Base-by-base conservation (phyloP, 2,113 vertebrate genomes). In the Oriolus oriolus region DNA sequence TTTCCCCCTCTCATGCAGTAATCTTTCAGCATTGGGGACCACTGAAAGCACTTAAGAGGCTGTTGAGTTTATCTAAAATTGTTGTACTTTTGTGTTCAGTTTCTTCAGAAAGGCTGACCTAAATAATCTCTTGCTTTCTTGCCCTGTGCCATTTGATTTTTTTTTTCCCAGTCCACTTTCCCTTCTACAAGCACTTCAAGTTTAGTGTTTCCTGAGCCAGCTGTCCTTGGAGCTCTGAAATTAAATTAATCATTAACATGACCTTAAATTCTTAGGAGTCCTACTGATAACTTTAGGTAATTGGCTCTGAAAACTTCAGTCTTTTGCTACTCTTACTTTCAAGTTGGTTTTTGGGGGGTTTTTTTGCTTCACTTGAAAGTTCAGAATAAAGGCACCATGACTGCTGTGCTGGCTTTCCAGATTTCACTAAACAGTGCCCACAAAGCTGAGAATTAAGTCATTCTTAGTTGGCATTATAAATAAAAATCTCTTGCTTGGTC, bases 101-200 rank as follows among this genome's bases (percentile, higher is more conserved):
- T 90, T 76, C 81, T 83, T 92, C 49, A 65, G 60, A 92, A 90
- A 74, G 76, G 39, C 64, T 90, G 94, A 90, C 83, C 92, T 93
- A 81, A 94, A 97, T 85, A 89, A 85, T 86, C 16, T 61, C 59
- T 69, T 92, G 28, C 42, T 61, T 57, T 84, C 71, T 90, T 92
- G 63, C 71, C 39, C 42, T 6, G 0, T 61, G 54, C 59, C 24
- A 54, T 71, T 79, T 80, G 13, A 26, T 27, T 91, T 80, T 75
- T 77, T 49, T 63, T 65, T 60, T 10, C 16, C 16, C 24, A 60
- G 63, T 27, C 54, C 42, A 27, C 54, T 92, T 92, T 66, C 15
- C 77, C 35, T 18, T 80, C 39, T 74, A 70, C 33, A 65, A 60
- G 19, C 21, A 26, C 42, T 88, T 93, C 42, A 39, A 33, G 5